phyloP scores from a whole-genome alignment of 2,797 vertebrate species.

The Paguma larvata region DNA sequence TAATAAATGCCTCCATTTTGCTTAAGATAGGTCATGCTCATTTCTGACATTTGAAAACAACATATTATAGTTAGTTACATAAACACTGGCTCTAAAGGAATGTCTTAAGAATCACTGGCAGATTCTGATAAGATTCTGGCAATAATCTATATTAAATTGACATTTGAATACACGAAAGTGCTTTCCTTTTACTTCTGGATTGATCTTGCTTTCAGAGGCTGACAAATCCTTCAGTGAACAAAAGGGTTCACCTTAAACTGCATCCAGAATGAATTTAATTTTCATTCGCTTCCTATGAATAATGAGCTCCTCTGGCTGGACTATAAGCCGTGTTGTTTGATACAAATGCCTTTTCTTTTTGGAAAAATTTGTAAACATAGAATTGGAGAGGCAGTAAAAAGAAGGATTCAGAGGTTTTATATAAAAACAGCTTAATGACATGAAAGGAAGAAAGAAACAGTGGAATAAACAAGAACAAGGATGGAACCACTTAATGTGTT shows the following conservation, averaged over 20 bases:
- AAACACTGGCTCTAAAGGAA: slow-evolving; percentile 25
- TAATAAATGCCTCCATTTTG: background rate
- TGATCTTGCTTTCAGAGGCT: background rate
- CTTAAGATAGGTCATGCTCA: background rate
- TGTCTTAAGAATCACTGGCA: background rate
- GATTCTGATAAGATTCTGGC: background rate
- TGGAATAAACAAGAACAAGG: background rate
- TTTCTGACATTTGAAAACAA: background rate
- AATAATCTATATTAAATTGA: background rate
- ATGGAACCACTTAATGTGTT: background rate
- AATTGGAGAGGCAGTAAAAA: slow-evolving; percentile 2
- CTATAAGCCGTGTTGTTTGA: background rate
- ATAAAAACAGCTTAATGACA: background rate
- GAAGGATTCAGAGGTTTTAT: background rate
- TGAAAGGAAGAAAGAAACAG: background rate
- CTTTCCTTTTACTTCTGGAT: background rate
- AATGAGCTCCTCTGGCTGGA: background rate
- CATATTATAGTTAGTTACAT: background rate
- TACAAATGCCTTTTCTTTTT: slow-evolving; percentile 34
- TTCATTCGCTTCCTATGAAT: background rate
- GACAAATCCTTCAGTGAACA: background rate
- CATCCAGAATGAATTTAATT: slow-evolving; percentile 12
- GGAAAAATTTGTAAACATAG: background rate
- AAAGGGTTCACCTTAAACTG: background rate
- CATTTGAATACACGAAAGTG: background rate